phyloP scores from a whole-genome alignment of 2,888 invertebrate species.

The Nomada fucata region DNA sequence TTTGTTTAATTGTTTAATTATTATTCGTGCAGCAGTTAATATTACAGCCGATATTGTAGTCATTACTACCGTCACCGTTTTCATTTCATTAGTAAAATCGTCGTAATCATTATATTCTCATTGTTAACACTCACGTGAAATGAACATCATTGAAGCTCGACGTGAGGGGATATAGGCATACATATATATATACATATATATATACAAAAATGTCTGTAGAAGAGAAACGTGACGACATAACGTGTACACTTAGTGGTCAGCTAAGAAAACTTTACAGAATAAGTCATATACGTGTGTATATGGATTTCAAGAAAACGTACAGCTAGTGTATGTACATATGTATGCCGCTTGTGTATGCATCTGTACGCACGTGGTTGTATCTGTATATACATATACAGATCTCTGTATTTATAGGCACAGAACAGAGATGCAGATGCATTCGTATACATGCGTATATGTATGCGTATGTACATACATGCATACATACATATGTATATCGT shows the following conservation, averaged over 20 bases:
- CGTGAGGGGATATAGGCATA: background rate
- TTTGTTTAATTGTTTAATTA: background rate
- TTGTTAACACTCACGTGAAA: background rate
- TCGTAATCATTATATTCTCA: background rate
- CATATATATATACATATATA: slow-evolving; percentile 8
- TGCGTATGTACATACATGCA: slow-evolving; percentile 29
- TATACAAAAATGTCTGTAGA: background rate
- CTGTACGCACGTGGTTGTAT: slow-evolving; percentile 8
- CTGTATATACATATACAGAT: background rate
- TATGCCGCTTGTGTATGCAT: slow-evolving; percentile 1
- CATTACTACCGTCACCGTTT: background rate
- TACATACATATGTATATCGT: slow-evolving; percentile 33
- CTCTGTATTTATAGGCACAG: background rate
- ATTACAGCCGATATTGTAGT: background rate
- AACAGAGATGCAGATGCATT: slow-evolving; percentile 31
- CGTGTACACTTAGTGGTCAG: slow-evolving; percentile 70
- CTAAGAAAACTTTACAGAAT: slow-evolving; percentile 42
- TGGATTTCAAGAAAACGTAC: slow-evolving; percentile 19
- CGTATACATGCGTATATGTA: slow-evolving; percentile 29
- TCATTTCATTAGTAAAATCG: background rate
- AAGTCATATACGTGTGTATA: slow-evolving; percentile 47
- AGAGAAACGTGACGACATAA: slow-evolving; percentile 58
- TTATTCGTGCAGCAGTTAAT: background rate
- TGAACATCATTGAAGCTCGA: slow-evolving; percentile 26
- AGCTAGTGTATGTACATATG: slow-evolving; percentile 28